Percentiles rank a stretch among this genome's conserved stretches.
phyloP scores from a whole-genome alignment of 2,113 vertebrate species.

The Equus przewalskii region DNA sequence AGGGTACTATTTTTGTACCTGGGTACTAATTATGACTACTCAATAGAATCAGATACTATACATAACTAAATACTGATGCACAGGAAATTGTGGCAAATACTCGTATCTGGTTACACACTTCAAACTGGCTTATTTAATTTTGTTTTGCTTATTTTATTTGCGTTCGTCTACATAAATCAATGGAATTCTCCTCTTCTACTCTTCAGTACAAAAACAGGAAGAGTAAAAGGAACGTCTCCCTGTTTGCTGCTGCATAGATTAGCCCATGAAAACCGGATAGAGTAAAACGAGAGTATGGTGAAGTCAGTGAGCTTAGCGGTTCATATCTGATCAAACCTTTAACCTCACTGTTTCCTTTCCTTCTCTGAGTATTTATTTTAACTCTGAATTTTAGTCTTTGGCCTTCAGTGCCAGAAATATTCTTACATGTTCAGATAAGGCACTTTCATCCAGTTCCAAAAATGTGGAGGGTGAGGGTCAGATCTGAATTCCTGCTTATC shows the following conservation, averaged over 20 bases:
- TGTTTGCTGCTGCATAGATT: not conserved
- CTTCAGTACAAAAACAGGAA: slow-evolving; percentile 27
- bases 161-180: not conserved
- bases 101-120: not conserved
- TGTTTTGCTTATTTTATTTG: slow-evolving; percentile 17
- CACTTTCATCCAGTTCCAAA: slow-evolving; percentile 78
- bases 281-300: not conserved
- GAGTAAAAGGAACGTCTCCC: not conserved
- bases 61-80: not conserved
- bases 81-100: not conserved
- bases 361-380: slow-evolving; percentile 71
- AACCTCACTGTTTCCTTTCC: slow-evolving; percentile 59
- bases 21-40: not conserved
- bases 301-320: not conserved
- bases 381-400: slow-evolving; percentile 60
- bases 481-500: slow-evolving; percentile 16
- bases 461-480: slow-evolving; percentile 57
- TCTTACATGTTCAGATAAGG: slow-evolving; percentile 69
- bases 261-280: not conserved
- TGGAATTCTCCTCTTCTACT: not conserved
- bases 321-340: slow-evolving; percentile 56
- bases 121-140: not conserved
- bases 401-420: slow-evolving; percentile 70
- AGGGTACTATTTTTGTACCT: not conserved
- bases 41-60: not conserved